Conservation (phyloP, 2,888 invertebrate species). For the Hypselothyrea guttata region DNA sequence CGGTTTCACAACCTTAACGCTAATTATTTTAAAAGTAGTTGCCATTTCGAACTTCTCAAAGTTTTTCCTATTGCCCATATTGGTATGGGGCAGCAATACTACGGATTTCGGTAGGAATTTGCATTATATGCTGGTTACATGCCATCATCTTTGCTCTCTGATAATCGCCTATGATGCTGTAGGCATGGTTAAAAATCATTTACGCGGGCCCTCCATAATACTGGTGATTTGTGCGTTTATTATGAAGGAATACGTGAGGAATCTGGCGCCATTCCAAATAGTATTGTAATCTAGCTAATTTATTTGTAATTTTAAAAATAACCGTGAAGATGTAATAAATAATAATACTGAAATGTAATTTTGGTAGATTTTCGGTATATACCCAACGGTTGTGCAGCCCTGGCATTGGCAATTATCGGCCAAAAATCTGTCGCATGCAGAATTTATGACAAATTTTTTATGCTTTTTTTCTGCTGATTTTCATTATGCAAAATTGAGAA, state of each 20-base stretch:
- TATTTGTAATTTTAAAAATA: neutral
- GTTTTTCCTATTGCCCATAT: constrained; percentile 85
- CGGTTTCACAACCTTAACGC: constrained; percentile 41
- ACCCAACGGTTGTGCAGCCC: constrained; percentile 25
- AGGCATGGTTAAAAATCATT: constrained; percentile 48
- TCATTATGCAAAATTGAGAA: constrained; percentile 50
- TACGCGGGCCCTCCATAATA: constrained; percentile 52
- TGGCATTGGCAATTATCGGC: constrained; percentile 39
- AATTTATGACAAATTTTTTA: constrained; percentile 49
- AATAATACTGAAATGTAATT: no score
- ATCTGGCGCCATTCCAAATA: constrained; percentile 56
- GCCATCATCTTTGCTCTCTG: constrained; percentile 86
- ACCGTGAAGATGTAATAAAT: neutral
- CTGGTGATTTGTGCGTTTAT: constrained; percentile 69
- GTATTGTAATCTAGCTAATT: constrained; percentile 32
- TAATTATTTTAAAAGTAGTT: constrained; percentile 84
- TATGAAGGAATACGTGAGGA: constrained; percentile 73
- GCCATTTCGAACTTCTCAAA: constrained; percentile 85
- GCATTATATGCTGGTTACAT: constrained; percentile 85
- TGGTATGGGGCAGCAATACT: constrained; percentile 85
- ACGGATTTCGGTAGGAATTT: constrained; percentile 80
- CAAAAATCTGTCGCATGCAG: constrained; percentile 48
- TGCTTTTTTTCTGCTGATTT: constrained; percentile 40
- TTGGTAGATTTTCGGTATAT: no score
- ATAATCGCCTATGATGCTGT: constrained; percentile 85